Conservation (phyloP, 2,113 vertebrate species). For the Anser cygnoides region DNA sequence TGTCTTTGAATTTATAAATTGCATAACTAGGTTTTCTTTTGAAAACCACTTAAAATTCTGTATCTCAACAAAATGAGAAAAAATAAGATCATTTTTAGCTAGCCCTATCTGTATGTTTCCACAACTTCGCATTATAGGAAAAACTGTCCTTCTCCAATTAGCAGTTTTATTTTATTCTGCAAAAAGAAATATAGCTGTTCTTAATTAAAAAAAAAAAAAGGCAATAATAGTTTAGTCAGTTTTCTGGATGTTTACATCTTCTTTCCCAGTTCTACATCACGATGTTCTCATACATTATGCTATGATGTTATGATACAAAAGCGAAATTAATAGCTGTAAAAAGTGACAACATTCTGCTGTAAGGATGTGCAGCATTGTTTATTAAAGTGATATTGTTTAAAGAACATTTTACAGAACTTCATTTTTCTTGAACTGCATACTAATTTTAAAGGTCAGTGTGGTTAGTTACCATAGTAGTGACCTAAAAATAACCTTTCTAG, state of each 20-base stretch:
- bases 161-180: neutral
- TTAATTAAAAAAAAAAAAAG: neutral
- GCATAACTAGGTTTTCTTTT: neutral
- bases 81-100: neutral
- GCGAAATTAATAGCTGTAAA: constrained; percentile 55
- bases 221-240: neutral
- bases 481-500: constrained; percentile 79
- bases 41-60: neutral
- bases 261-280: neutral
- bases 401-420: constrained; percentile 68
- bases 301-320: constrained; percentile 35
- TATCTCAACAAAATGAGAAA: neutral
- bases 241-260: constrained; percentile 25
- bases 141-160: neutral
- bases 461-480: constrained; percentile 75
- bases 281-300: neutral
- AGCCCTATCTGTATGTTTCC: neutral
- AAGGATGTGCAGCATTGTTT: constrained; percentile 42
- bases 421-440: constrained; percentile 70
- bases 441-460: constrained; percentile 77
- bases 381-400: constrained; percentile 58
- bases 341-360: constrained; percentile 53
- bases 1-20: neutral
- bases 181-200: neutral
- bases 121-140: neutral